Evolutionary conservation across 2,888 invertebrate species (phyloP), one percentile per base, ranked within the genome.

Genomic region (Pachymerium ferrugineum): DNA sequence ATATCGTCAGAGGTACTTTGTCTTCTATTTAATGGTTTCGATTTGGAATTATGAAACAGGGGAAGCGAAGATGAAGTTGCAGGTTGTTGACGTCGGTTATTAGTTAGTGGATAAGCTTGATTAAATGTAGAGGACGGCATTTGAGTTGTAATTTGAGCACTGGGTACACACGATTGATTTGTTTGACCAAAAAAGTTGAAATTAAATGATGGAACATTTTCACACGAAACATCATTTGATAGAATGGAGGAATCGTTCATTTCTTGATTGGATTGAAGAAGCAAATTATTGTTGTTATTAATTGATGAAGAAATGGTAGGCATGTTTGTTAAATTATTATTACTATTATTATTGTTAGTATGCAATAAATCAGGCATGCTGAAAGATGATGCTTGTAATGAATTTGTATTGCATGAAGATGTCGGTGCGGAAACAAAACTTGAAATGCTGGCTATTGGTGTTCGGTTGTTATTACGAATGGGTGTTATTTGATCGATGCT

Each of bases 321-420:
- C 19, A 29, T 35, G 28, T 42, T 54, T 10, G 33, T 10, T 25
- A 73, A 3, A 30, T 28, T 72, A 25, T 47, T 38, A 25, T 68
- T 68, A 5, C n/a, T 68, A 68, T 28, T 68, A 25, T n/a, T 68
- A 8, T 10, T 73, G 75, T 47, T 76, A 67, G 8, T 35, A 14
- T 30, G 62, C 38, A 71, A n/a, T 33, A 71, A n/a, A n/a, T 71
- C 71, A 6, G 71, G 71, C 71, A 71, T 71, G 71, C 38, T 71
- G 25, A 71, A 71, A 1, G 71, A 71, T 2, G 31, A 22, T 5
- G 16, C 31, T 16, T 70, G 31, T 3, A 35, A 12, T 8, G 69
- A 69, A 19, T 31, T 69, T 1, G 19, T 69, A n/a, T 33, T 31
- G 69, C 33, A 16, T 19, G 28, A 28, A n/a, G 74, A 42, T 3